A percentile compares a stretch with the other conserved stretches of the same genome.
Conservation (phyloP, 2,888 invertebrate genomes). For the Polyommatus iphigenia region DNA sequence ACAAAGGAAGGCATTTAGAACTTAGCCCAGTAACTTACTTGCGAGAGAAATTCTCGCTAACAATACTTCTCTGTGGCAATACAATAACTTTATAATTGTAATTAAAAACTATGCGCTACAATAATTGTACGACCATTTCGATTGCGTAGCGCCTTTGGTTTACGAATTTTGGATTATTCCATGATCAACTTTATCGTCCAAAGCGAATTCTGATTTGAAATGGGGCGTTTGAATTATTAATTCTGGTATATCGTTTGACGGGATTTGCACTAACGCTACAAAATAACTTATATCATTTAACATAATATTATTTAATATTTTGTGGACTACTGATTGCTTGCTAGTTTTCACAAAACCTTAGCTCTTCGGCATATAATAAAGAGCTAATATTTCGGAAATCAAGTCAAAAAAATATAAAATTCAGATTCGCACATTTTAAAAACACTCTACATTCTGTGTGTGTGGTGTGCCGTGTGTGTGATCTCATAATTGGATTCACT, state of each 20-base stretch:
- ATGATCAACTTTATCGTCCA: slow-evolving; percentile 10
- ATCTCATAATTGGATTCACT: neutral
- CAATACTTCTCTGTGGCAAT: neutral
- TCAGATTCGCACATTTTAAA: no score
- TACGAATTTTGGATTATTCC: slow-evolving; percentile 14
- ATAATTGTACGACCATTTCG: neutral
- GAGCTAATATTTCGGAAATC: neutral
- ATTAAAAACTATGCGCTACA: neutral
- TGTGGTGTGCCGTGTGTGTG: no score
- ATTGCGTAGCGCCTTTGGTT: slow-evolving; percentile 5
- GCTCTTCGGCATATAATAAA: no score
- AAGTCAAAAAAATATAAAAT: no score
- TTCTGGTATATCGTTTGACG: slow-evolving; percentile 3
- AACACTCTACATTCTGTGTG: no score
- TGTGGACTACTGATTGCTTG: neutral
- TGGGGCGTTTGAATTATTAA: slow-evolving; percentile 25
- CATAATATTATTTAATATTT: neutral
- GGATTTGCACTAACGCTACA: neutral
- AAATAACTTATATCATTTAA: neutral
- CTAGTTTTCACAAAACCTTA: neutral
- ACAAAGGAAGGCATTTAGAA: slow-evolving; percentile 12
- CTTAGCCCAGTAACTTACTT: slow-evolving; percentile 9
- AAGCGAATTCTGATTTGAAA: slow-evolving; percentile 19
- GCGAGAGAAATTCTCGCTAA: slow-evolving; percentile 8
- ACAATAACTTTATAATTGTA: neutral